Percentiles rank a stretch among this genome's conserved stretches.
These are phyloP conservation scores for Indicator maculatus DNA, from an alignment of 2,113 vertebrate genomes.

Conservation along the genomic window DNA sequence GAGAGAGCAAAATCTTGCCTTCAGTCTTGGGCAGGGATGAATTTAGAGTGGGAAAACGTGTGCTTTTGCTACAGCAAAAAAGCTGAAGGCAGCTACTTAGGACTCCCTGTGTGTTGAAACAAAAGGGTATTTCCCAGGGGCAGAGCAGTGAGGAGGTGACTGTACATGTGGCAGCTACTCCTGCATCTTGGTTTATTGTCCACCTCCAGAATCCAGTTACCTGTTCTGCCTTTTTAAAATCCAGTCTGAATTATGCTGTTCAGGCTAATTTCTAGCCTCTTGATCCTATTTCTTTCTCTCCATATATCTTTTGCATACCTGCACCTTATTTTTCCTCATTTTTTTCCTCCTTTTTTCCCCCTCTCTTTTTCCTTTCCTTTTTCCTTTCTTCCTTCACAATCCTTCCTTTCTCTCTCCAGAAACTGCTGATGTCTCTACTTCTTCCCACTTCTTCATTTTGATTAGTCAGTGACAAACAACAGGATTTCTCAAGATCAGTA, in stretches of 20 bases:
- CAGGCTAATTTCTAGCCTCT: not conserved
- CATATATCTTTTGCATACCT: not conserved
- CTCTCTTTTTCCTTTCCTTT: not conserved
- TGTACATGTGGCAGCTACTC: not conserved
- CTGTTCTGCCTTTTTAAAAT: not conserved
- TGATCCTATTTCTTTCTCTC: not conserved
- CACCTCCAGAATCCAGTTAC: not conserved
- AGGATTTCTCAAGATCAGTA: not conserved
- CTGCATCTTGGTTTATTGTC: not conserved
- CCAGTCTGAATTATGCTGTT: not conserved
- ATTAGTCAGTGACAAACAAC: not conserved
- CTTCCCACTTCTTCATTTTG: not conserved
- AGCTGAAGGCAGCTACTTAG: not conserved
- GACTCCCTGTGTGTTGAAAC: not conserved
- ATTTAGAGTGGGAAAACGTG: not conserved
- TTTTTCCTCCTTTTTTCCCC: not conserved
- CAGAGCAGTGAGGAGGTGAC: not conserved
- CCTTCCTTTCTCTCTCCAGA: not conserved
- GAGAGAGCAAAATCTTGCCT: not conserved
- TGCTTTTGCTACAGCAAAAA: not conserved
- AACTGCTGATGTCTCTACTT: not conserved
- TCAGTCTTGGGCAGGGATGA: not conserved
- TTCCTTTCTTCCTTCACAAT: not conserved
- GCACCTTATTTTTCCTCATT: not conserved
- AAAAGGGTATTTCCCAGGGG: not conserved